Percentiles rank a stretch among this genome's conserved stretches.
phyloP scores from a whole-genome alignment of 2,888 invertebrate genomes.

The Mythimna ferrago region DNA sequence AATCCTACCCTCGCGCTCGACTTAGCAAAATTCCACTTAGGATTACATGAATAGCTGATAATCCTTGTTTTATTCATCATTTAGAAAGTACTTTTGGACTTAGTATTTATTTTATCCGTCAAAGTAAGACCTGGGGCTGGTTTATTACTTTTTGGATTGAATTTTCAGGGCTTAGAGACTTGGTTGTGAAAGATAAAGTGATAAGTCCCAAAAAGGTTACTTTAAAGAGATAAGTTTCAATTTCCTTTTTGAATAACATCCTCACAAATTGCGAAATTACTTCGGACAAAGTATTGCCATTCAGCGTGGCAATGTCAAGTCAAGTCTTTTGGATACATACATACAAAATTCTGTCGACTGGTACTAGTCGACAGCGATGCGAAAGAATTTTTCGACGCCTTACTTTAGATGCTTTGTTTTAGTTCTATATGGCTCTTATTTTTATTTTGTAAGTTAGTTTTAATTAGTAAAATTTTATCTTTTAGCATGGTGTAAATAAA shows the following conservation, averaged over 20 bases:
- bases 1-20: conserved; percentile 50
- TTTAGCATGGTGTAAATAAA: no score
- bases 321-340: no score
- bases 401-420: no score
- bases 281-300: no score
- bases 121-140: not conserved
- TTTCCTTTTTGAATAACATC: not conserved
- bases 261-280: not conserved
- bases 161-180: conserved; percentile 9
- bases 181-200: no score
- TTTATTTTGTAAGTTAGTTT: no score
- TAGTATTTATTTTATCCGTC: conserved; percentile 9
- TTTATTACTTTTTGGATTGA: conserved; percentile 4
- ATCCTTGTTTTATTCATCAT: conserved; percentile 33
- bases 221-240: not conserved
- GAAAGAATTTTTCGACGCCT: no score
- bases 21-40: conserved; percentile 35
- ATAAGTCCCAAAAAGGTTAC: not conserved
- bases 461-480: no score
- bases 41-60: conserved; percentile 35
- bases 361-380: no score
- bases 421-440: no score
- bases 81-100: conserved; percentile 8
- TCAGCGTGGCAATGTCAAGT: no score
- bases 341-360: no score